Percentiles rank a stretch among this genome's conserved stretches.
Conservation (phyloP, 2,888 invertebrate species). For the Eilema griseolum region DNA sequence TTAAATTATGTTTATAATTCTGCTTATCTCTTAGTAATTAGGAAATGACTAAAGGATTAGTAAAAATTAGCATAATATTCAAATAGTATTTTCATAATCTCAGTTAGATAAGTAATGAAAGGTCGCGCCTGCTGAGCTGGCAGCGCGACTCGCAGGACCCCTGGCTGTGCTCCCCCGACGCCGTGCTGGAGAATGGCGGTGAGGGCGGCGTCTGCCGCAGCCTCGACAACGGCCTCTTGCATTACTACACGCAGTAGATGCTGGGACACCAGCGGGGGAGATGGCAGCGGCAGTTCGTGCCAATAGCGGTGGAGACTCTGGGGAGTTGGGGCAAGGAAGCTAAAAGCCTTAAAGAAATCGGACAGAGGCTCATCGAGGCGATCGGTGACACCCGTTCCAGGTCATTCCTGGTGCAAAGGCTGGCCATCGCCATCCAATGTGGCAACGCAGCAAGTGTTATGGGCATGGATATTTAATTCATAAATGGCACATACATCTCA, state of each 20-base stretch:
- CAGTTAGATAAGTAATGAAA: background rate
- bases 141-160: slow-evolving; percentile 93
- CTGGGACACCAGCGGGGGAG: too few relatives aligned
- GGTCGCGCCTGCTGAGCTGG: slow-evolving; percentile 89
- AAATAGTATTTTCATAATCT: background rate
- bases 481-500: too few relatives aligned
- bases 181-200: slow-evolving; percentile 89
- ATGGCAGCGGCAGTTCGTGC: too few relatives aligned
- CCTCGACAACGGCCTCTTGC: slow-evolving; percentile 64
- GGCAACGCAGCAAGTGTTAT: too few relatives aligned
- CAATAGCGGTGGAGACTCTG: too few relatives aligned
- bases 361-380: too few relatives aligned
- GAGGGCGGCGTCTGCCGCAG: slow-evolving; percentile 51
- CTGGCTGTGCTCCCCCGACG: slow-evolving; percentile 95
- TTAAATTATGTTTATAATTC: background rate
- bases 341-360: too few relatives aligned
- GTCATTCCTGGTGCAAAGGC: too few relatives aligned
- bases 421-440: too few relatives aligned
- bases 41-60: background rate
- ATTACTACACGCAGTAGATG: slow-evolving; percentile 36
- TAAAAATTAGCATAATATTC: slow-evolving; percentile 8
- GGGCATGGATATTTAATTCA: too few relatives aligned
- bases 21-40: background rate
- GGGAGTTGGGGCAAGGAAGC: too few relatives aligned
- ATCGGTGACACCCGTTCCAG: too few relatives aligned